Evolutionary conservation across 2,113 vertebrate genomes (phyloP).

Genomic region (Neolamprologus falcicula): DNA sequence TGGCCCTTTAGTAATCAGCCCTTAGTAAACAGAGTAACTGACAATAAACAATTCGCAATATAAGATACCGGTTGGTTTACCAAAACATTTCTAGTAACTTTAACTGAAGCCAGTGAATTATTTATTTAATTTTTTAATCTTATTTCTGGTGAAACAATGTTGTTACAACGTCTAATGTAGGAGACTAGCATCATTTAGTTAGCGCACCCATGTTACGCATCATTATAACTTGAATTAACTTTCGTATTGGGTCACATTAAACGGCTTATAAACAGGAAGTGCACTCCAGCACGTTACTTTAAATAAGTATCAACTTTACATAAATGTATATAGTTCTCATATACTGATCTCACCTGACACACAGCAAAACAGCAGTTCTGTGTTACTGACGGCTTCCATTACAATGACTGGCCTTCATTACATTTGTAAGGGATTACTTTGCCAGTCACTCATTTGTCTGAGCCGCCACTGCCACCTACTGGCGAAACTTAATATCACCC

Average conservation of each 20-base stretch:
- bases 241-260: not conserved
- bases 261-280: accelerated
- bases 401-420: accelerated
- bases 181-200: not conserved
- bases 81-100: not conserved
- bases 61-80: not conserved
- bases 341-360: not conserved
- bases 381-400: not conserved
- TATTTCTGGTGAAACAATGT: not conserved
- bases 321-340: accelerated
- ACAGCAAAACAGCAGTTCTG: not conserved
- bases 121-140: not conserved
- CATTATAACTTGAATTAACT: not conserved
- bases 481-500: accelerated
- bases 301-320: not conserved
- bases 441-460: not conserved
- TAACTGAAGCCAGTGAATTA: accelerated
- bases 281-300: not conserved
- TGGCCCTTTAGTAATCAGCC: not conserved
- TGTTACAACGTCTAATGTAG: not conserved
- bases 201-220: accelerated
- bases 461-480: not conserved
- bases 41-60: accelerated
- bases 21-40: not conserved
- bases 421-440: not conserved